phyloP scores from a whole-genome alignment of 2,797 vertebrate species.

The Hylomyscus alleni region DNA sequence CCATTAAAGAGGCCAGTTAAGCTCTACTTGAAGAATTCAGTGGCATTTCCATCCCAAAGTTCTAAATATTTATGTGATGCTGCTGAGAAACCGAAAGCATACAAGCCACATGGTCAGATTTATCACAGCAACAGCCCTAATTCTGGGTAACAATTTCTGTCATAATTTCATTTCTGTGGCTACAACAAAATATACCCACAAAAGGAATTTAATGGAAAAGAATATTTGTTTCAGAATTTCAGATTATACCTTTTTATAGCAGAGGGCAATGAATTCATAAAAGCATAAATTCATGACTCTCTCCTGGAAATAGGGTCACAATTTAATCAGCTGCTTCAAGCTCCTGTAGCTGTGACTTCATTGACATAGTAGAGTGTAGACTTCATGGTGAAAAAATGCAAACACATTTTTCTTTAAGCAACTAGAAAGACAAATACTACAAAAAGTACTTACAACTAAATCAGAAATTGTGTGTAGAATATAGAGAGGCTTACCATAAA shows the following conservation, averaged over 20 bases:
- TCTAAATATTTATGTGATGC: neutral
- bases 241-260: neutral
- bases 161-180: neutral
- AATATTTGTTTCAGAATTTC: neutral
- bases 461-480: neutral
- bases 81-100: neutral
- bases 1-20: neutral
- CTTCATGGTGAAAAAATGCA: neutral
- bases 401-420: neutral
- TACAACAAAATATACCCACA: neutral
- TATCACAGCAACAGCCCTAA: too few relatives aligned
- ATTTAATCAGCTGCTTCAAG: neutral
- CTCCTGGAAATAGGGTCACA: too few relatives aligned
- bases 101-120: too few relatives aligned
- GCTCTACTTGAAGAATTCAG: neutral
- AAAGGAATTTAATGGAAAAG: neutral
- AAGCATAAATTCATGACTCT: neutral
- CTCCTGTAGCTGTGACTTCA: neutral
- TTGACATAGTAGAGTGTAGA: neutral
- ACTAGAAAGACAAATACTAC: neutral
- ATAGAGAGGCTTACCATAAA: neutral
- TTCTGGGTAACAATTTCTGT: too few relatives aligned
- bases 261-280: neutral
- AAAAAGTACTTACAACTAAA: conserved; percentile 8
- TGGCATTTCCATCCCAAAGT: neutral